Percentiles rank a stretch among this genome's conserved stretches.
These are phyloP conservation scores for Trichosurus vulpecula DNA, from an alignment of 2,797 vertebrate genomes.

Conservation along the genomic window DNA sequence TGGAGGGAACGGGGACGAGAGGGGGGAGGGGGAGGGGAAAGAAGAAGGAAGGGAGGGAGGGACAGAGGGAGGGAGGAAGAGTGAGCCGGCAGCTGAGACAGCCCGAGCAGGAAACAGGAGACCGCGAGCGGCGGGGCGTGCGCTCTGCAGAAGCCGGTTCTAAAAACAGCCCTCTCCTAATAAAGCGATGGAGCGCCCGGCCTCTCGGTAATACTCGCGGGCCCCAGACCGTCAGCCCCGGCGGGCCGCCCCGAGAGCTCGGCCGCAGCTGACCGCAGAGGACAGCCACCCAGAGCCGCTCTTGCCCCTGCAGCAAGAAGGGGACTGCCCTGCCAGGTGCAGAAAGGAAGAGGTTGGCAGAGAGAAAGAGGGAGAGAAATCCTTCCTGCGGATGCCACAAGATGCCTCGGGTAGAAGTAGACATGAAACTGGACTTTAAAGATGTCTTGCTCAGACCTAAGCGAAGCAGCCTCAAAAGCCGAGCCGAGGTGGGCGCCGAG, in stretches of 20 bases:
- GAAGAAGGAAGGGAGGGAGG: background rate
- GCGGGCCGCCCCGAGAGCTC: background rate
- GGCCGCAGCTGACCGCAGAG: background rate
- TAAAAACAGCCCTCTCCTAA: conserved; percentile 85
- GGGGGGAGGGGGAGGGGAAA: background rate
- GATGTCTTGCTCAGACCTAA: conserved; percentile 98
- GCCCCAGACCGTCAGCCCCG: background rate
- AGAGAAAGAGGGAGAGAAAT: background rate
- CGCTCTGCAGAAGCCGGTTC: conserved; percentile 28
- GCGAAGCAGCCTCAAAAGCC: conserved; percentile 97
- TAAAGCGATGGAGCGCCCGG: conserved; percentile 89
- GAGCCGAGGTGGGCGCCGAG: conserved; percentile 92
- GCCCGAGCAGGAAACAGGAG: background rate
- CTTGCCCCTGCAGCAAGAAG: background rate
- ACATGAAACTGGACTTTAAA: conserved; percentile 99
- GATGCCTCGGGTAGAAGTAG: conserved; percentile 96
- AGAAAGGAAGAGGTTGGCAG: background rate
- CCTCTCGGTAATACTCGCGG: background rate
- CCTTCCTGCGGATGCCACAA: conserved; percentile 39
- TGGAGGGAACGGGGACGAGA: background rate
- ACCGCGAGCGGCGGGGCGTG: background rate
- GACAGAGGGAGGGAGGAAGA: fast-evolving
- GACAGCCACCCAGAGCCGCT: background rate
- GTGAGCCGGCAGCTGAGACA: background rate
- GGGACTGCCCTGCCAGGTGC: background rate